These are phyloP conservation scores for Coptodon bakossiorum DNA, from an alignment of 2,113 vertebrate genomes.

Conservation along the genomic window DNA sequence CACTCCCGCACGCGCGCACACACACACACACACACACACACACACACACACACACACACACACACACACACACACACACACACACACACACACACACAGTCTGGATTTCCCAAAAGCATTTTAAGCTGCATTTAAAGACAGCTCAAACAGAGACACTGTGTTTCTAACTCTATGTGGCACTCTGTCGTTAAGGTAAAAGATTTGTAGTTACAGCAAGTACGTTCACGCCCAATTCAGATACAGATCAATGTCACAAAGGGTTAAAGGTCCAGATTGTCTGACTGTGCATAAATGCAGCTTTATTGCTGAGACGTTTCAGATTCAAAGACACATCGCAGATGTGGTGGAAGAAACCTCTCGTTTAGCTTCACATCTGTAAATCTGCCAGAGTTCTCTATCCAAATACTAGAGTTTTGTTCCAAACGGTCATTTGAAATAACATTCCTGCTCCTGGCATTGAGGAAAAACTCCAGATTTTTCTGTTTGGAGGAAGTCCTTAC, in stretches of 20 bases:
- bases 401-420: not conserved
- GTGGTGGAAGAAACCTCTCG: not conserved
- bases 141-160: not conserved
- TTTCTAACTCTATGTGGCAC: not conserved
- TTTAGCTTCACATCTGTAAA: not conserved
- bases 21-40: not conserved
- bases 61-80: not conserved
- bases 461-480: not conserved
- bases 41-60: not conserved
- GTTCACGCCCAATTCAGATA: not conserved
- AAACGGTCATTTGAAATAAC: not conserved
- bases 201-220: not conserved
- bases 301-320: conserved; percentile 15
- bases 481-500: not conserved
- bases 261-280: not conserved
- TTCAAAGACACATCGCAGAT: not conserved
- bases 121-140: not conserved
- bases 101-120: conserved; percentile 19
- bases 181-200: not conserved
- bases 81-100: not conserved
- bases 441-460: not conserved
- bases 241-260: not conserved
- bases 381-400: not conserved
- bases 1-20: no score
- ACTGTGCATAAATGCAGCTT: not conserved